Percentiles rank a stretch among this genome's conserved stretches.
These are phyloP conservation scores for Blastomussa wellsi DNA, from an alignment of 92 coral and sea anemone species.

Conservation along the genomic window DNA sequence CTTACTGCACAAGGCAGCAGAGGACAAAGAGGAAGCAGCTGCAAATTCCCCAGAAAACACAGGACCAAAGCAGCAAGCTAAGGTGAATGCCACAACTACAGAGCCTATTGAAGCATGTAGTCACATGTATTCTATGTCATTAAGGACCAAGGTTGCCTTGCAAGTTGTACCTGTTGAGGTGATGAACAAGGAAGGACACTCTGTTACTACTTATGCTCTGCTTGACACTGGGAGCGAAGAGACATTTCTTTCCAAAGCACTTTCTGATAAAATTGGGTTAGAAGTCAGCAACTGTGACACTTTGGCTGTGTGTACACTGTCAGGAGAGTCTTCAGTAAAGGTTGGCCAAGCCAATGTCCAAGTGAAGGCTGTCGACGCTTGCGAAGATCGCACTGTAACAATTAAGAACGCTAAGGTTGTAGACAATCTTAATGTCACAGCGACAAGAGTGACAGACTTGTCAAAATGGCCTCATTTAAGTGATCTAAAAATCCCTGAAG, in stretches of 20 bases:
- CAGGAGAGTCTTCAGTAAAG: slow-evolving; percentile 53
- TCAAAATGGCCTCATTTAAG: no score
- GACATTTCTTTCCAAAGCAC: slow-evolving; percentile 41
- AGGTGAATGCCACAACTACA: slow-evolving; percentile 18
- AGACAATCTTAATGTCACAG: slow-evolving; percentile 42
- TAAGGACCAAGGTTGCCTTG: slow-evolving; percentile 41
- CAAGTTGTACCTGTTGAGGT: slow-evolving; percentile 62
- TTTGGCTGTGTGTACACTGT: slow-evolving; percentile 38
- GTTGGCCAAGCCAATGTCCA: slow-evolving; percentile 47
- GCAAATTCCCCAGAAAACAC: neutral
- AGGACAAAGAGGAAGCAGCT: slow-evolving; percentile 13
- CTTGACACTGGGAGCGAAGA: slow-evolving; percentile 68
- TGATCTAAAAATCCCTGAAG: no score
- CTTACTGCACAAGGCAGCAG: slow-evolving; percentile 56
- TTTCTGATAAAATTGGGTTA: slow-evolving; percentile 41
- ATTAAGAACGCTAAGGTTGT: slow-evolving; percentile 47
- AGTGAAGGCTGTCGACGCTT: slow-evolving; percentile 39
- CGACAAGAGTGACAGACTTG: no score
- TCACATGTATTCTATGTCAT: slow-evolving; percentile 6
- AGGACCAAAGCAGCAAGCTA: neutral
- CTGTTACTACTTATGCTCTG: slow-evolving; percentile 49
- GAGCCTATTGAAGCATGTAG: slow-evolving; percentile 16
- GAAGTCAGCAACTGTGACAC: slow-evolving; percentile 20
- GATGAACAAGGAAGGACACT: slow-evolving; percentile 28
- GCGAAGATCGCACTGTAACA: slow-evolving; percentile 28